Evolutionary conservation across 2,888 invertebrate genomes (phyloP), one percentile per base, ranked within the genome.

Genomic region (Drosophila pseudotakahashii): DNA sequence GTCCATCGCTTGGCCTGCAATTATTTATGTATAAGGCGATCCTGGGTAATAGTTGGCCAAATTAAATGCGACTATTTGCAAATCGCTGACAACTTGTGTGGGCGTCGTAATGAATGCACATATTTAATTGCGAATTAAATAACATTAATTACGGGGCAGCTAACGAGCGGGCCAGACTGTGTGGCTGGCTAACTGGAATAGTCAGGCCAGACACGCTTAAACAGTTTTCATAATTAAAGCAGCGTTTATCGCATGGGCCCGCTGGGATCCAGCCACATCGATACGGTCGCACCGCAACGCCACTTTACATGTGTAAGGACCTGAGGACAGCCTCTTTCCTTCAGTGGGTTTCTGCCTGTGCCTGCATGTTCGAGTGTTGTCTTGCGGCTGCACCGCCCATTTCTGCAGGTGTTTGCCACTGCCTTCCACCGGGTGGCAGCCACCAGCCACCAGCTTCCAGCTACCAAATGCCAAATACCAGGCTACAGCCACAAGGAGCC

Each of bases 91-190:
- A 71, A 70, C 57, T 68, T 59, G 50, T 19, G 7, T 32, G 42
- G 48, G 36, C 47, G 39, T 59, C 36, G 36, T 71, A 77, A 73
- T 81, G 63, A 70, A 80, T 84, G 76, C 55, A 69, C 79, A 74
- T 79, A 63, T 73, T 71, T 68, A 78, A 78, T 81, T 78, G 75
- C 62, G 55, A 80, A 78, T 78, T 76, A 78, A 75, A 79, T 77
- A 62, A 69, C 78, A 73, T 64, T 73, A 78, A 80, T 76, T 73
- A 58, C 61, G 59, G 42, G 42, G 26, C 44, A 36, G 39, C 45
- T 52, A 53, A n/a, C 64, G 50, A 67, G 37, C 16, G 3, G 45
- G 39, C 19, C 45, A 51, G 51, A 23, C 45, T 61, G 30, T 26
- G 60, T 13, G 41, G 16, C 48, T 50, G 7, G 11, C 11, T n/a